A percentile compares a stretch with the other conserved stretches of the same genome.
Conservation (phyloP, 2,113 vertebrate species). For the Rhipidura dahli region DNA sequence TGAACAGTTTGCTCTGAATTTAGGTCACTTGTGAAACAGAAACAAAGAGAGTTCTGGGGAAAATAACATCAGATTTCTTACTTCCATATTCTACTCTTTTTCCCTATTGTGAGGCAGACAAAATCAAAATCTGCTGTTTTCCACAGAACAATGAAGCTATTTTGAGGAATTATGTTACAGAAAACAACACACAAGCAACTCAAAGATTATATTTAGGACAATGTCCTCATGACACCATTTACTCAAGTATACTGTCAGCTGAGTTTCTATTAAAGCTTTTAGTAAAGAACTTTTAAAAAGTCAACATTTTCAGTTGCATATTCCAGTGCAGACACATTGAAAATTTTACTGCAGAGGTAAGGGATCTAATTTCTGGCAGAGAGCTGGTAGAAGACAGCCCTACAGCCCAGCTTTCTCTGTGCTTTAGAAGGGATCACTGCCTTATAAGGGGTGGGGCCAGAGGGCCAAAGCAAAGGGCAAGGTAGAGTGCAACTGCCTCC, state of each 20-base stretch:
- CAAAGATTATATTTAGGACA: not conserved
- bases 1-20: not conserved
- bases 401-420: not conserved
- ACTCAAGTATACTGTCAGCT: not conserved
- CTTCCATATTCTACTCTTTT: not conserved
- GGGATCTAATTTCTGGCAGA: not conserved
- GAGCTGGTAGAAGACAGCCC: not conserved
- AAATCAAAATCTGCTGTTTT: not conserved
- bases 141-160: not conserved
- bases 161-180: not conserved
- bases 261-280: not conserved
- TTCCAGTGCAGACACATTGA: not conserved
- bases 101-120: not conserved
- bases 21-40: not conserved
- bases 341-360: not conserved
- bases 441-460: not conserved
- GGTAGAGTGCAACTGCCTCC: not conserved
- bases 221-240: not conserved
- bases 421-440: not conserved
- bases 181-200: not conserved
- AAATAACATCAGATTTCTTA: not conserved
- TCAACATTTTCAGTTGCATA: not conserved
- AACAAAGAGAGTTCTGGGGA: not conserved
- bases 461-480: not conserved
- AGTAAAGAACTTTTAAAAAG: not conserved